Conservation (phyloP, 1,140 invertebrate genomes). For the Anagrus nilaparvatae region DNA sequence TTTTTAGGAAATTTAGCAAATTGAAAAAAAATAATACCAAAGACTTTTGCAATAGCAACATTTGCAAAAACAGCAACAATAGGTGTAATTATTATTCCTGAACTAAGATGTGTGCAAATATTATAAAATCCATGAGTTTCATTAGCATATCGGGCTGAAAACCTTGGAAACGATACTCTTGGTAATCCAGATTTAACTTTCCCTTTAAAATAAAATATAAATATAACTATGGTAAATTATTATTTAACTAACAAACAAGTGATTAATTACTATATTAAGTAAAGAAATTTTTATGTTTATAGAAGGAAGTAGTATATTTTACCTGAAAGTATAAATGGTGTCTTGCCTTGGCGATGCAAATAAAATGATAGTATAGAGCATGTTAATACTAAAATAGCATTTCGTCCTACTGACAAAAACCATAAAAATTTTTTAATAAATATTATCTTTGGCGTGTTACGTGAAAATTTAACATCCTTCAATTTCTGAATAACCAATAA, state of each 20-base stretch:
- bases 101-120: constrained; percentile 52
- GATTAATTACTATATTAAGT: too few relatives aligned
- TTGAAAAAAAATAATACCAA: constrained; percentile 43
- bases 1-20: too few relatives aligned
- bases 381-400: constrained; percentile 63
- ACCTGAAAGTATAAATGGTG: constrained; percentile 46
- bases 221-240: too few relatives aligned
- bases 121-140: constrained; percentile 46
- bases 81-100: constrained; percentile 59
- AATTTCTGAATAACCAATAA: constrained; percentile 45
- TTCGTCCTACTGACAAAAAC: constrained; percentile 65
- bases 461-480: constrained; percentile 39
- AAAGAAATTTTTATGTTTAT: too few relatives aligned
- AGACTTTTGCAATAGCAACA: constrained; percentile 71
- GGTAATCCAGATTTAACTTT: constrained; percentile 54
- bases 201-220: constrained; percentile 34
- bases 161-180: constrained; percentile 42
- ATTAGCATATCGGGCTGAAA: constrained; percentile 44
- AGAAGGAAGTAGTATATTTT: constrained; percentile 1
- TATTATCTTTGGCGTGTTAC: neutral
- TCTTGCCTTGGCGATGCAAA: constrained; percentile 22
- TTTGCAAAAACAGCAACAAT: constrained; percentile 64
- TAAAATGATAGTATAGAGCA: constrained; percentile 48
- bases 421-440: constrained; percentile 49
- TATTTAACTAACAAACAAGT: too few relatives aligned